phyloP scores from a whole-genome alignment of 2,113 vertebrate genomes.

The Hydropotes inermis region DNA sequence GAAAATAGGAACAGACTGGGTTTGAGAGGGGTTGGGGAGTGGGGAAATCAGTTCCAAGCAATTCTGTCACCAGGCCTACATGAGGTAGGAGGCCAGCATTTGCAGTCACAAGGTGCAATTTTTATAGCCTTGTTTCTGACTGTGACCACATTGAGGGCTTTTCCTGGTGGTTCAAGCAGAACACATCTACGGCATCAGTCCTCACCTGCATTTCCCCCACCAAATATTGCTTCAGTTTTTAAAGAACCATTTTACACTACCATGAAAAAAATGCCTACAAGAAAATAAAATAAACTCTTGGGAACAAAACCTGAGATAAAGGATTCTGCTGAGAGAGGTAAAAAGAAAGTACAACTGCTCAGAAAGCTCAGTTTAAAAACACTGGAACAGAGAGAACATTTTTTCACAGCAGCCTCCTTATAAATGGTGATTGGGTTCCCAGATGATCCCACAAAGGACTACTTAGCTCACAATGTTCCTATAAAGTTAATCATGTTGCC shows the following conservation, averaged over 20 bases:
- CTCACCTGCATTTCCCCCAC: background rate
- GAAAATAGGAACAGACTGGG: background rate
- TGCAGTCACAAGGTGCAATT: background rate
- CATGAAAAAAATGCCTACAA: background rate
- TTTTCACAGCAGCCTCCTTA: slow-evolving; percentile 31
- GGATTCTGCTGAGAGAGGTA: background rate
- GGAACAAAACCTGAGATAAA: slow-evolving; percentile 52
- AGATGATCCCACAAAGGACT: slow-evolving; percentile 54
- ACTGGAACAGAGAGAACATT: slow-evolving; percentile 35
- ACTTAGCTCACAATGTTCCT: slow-evolving; percentile 32
- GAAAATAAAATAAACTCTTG: slow-evolving; percentile 49
- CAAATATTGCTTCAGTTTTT: slow-evolving; percentile 32
- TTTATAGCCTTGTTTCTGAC: background rate
- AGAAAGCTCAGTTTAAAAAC: slow-evolving; percentile 25
- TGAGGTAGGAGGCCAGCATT: background rate
- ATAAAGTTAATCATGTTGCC: slow-evolving; percentile 37
- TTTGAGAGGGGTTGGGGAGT: background rate
- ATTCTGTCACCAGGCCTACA: background rate
- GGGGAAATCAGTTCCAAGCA: background rate
- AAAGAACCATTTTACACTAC: background rate
- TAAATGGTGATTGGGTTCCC: slow-evolving; percentile 57
- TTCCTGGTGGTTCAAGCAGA: background rate
- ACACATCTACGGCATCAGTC: background rate
- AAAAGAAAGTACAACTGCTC: slow-evolving; percentile 34
- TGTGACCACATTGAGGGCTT: background rate